These are phyloP conservation scores for Opisthocomus hoazin DNA, from an alignment of 2,113 vertebrate genomes.

Conservation along the genomic window DNA sequence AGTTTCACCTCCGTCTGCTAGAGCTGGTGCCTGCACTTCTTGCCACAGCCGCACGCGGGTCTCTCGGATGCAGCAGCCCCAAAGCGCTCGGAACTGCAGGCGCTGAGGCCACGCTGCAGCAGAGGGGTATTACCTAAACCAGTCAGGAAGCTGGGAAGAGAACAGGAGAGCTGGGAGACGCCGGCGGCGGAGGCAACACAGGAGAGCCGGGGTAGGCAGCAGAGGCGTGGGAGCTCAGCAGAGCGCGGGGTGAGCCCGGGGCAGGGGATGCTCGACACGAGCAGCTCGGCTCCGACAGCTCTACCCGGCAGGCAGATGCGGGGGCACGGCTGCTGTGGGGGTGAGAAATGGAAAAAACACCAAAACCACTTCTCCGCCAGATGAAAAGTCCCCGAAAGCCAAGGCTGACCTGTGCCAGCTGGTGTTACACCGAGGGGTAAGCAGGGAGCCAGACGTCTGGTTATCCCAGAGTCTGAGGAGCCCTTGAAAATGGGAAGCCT, in stretches of 20 bases:
- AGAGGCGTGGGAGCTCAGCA: neutral
- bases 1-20: neutral
- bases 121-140: neutral
- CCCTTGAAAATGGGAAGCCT: neutral
- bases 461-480: neutral
- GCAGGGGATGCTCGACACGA: fast-evolving
- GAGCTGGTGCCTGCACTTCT: neutral
- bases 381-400: neutral
- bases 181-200: neutral
- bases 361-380: neutral
- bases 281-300: neutral
- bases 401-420: neutral
- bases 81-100: no score
- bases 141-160: neutral
- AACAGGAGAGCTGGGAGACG: neutral
- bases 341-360: neutral
- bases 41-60: neutral
- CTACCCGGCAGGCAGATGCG: neutral
- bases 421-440: neutral
- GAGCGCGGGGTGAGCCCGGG: neutral
- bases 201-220: neutral
- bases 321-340: neutral
- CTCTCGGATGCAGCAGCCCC: neutral
- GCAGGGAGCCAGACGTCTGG: neutral
- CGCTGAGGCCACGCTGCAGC: neutral